phyloP scores from a whole-genome alignment of 2,888 invertebrate genomes.

The Callinectes sapidus region DNA sequence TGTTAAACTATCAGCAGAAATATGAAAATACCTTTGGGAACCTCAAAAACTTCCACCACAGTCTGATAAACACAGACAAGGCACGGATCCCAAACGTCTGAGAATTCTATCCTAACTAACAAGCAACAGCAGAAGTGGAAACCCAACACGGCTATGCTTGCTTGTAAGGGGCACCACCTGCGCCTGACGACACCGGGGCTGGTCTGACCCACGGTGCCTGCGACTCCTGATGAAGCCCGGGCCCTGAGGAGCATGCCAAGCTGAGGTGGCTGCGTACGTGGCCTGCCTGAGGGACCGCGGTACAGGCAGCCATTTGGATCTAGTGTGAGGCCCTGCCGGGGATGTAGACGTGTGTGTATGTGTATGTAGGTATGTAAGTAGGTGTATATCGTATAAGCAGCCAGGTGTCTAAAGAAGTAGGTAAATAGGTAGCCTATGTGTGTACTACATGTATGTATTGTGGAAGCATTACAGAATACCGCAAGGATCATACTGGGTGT shows the following conservation, averaged over 20 bases:
- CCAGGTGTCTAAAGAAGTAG: not conserved
- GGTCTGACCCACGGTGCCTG: conserved; percentile 8
- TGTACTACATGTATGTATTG: not conserved
- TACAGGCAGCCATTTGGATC: not conserved
- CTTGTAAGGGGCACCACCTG: not conserved
- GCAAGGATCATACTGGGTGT: not conserved
- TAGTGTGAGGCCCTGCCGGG: not conserved
- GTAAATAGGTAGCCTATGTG: conserved; percentile 4
- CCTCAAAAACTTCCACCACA: not conserved
- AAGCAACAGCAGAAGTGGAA: not conserved
- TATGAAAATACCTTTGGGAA: too few relatives aligned
- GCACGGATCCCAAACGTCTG: not conserved
- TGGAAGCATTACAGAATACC: not conserved
- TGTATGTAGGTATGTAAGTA: conserved; percentile 38
- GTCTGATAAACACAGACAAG: not conserved
- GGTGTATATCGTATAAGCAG: not conserved
- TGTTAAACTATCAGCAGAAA: too few relatives aligned
- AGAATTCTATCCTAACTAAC: too few relatives aligned
- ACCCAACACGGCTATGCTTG: not conserved
- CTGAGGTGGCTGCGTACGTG: not conserved
- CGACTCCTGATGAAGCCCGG: not conserved
- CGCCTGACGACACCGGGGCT: not conserved
- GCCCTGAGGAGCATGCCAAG: conserved; percentile 11
- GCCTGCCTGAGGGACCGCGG: not conserved
- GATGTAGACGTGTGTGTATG: conserved; percentile 47